Evolutionary conservation across 1,140 invertebrate species (phyloP).

Genomic region (Scaptomyza hsui): DNA sequence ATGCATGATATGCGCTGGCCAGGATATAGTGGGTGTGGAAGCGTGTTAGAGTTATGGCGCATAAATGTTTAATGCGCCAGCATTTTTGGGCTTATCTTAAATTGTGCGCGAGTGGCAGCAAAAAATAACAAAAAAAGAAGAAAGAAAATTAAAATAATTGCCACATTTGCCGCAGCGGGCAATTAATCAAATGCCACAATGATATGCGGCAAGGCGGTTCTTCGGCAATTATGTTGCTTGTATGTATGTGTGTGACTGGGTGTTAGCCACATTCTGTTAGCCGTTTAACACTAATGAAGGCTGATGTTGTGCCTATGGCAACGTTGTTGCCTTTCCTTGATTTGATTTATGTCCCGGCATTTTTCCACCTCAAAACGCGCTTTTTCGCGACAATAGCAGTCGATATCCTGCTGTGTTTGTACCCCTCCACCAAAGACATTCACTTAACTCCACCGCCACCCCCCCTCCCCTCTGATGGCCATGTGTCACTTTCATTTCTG

Average conservation of each 20-base stretch:
- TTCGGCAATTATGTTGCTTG: constrained; percentile 60
- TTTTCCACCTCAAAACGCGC: constrained; percentile 35
- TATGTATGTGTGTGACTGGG: constrained; percentile 2
- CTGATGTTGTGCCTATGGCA: constrained; percentile 29
- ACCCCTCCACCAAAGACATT: neutral
- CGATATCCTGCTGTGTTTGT: constrained; percentile 35
- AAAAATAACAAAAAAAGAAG: neutral
- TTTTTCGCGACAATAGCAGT: constrained; percentile 6
- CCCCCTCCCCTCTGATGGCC: constrained; percentile 27
- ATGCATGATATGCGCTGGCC: constrained; percentile 38
- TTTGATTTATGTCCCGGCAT: constrained; percentile 50
- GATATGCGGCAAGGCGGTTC: constrained; percentile 56
- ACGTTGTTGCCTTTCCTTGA: constrained; percentile 18
- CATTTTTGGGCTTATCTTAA: constrained; percentile 58
- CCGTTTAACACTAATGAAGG: constrained; percentile 54
- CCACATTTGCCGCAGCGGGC: constrained; percentile 71
- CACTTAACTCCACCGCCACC: constrained; percentile 16
- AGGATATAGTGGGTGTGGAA: constrained; percentile 1
- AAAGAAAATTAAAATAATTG: constrained; percentile 76
- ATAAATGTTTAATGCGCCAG: constrained; percentile 61
- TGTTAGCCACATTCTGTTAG: constrained; percentile 31
- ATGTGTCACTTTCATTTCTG: constrained; percentile 70
- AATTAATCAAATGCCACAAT: constrained; percentile 69
- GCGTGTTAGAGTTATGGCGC: constrained; percentile 49
- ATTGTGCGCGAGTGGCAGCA: constrained; percentile 45